These are phyloP conservation scores for Melinopterus prodromus DNA, from an alignment of 2,888 invertebrate species.

Conservation along the genomic window DNA sequence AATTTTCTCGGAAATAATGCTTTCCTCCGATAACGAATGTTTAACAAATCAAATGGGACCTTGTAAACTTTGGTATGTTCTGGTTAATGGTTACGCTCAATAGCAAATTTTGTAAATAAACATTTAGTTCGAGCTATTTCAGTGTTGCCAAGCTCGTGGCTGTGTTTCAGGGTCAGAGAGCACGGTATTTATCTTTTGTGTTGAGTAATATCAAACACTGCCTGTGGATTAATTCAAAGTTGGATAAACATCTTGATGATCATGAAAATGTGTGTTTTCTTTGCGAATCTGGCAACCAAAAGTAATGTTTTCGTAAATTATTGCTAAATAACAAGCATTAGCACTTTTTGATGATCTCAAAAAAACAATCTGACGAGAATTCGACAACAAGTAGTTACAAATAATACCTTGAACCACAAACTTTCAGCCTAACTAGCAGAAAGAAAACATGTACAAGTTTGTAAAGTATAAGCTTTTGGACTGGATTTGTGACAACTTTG, in stretches of 20 bases:
- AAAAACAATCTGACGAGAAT: too few species aligned
- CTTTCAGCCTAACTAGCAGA: too few species aligned
- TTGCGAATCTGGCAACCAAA: background rate
- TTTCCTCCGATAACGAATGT: too few species aligned
- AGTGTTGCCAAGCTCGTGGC: background rate
- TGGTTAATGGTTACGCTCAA: background rate
- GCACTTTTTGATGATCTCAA: too few species aligned
- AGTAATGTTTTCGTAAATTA: too few species aligned
- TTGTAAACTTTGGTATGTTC: background rate
- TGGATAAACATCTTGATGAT: background rate
- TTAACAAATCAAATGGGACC: background rate
- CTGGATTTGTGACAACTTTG: too few species aligned
- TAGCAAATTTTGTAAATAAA: background rate
- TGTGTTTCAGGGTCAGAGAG: background rate
- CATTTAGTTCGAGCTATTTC: background rate
- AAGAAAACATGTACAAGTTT: too few species aligned
- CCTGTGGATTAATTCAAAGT: background rate
- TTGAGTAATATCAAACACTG: background rate
- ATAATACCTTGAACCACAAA: too few species aligned
- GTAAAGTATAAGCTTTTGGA: too few species aligned
- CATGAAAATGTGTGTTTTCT: background rate
- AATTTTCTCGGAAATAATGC: too few species aligned
- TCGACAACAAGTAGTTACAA: too few species aligned
- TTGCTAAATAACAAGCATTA: too few species aligned
- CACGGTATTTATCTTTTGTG: background rate